Percentiles rank a stretch among this genome's conserved stretches.
These are phyloP conservation scores for Oithona nana DNA, from an alignment of 2,888 invertebrate species.

Conservation along the genomic window DNA sequence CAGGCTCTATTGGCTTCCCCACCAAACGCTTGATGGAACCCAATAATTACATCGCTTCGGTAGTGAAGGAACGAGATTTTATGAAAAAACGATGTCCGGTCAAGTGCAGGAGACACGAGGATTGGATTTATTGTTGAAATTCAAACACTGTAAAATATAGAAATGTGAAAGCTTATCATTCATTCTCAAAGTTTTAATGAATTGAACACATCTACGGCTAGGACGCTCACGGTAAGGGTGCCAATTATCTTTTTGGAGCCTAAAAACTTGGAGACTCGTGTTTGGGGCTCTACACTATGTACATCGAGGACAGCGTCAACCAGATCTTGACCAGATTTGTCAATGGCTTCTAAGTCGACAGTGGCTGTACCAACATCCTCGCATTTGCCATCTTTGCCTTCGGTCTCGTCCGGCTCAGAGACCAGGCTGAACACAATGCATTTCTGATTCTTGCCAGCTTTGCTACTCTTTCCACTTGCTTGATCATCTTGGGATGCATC, in stretches of 20 bases:
- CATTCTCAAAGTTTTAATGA: not conserved
- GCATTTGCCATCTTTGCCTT: not conserved
- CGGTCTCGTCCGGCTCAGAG: conserved; percentile 4
- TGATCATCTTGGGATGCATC: not conserved
- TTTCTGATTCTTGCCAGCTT: not conserved
- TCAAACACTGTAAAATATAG: not conserved
- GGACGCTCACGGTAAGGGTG: not conserved
- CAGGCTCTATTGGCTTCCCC: conserved; percentile 14
- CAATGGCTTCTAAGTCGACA: not conserved
- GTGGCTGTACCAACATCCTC: not conserved
- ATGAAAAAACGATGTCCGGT: conserved; percentile 13
- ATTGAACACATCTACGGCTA: conserved; percentile 2
- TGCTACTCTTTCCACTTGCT: not conserved
- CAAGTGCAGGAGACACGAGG: conserved; percentile 14
- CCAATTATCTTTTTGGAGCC: not conserved
- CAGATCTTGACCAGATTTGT: not conserved
- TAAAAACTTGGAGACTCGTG: not conserved
- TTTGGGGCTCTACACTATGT: not conserved
- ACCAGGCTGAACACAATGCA: conserved; percentile 2
- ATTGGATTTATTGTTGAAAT: conserved; percentile 18
- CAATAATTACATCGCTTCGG: conserved; percentile 15
- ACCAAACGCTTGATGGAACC: not conserved
- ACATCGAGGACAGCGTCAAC: not conserved
- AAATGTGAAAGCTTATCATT: too few species aligned
- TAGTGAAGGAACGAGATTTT: not conserved